Evolutionary conservation across 2,888 invertebrate species (phyloP).

Genomic region (Acanthacorydalis orientalis): DNA sequence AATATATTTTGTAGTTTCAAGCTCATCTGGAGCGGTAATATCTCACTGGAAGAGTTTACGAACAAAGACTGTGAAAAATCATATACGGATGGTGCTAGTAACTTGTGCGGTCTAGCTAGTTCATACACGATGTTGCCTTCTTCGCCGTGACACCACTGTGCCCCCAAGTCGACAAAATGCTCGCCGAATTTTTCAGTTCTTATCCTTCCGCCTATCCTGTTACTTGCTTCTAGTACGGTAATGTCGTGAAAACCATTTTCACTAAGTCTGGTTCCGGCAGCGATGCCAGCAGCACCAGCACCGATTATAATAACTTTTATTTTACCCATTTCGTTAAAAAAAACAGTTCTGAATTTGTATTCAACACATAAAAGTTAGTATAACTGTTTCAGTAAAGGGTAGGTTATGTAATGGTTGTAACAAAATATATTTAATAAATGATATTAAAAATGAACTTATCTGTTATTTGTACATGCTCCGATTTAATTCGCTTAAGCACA

Average conservation of each 20-base stretch:
- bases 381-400: too few species aligned
- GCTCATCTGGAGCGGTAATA: constrained; percentile 16
- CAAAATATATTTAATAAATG: too few species aligned
- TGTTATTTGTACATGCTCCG: too few species aligned
- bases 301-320: constrained; percentile 34
- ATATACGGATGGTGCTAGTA: constrained; percentile 14
- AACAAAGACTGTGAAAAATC: constrained; percentile 17
- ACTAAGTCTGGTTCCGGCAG: constrained; percentile 26
- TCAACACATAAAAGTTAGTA: too few species aligned
- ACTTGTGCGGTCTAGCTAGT: constrained; percentile 18
- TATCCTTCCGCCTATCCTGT: constrained; percentile 35
- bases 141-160: constrained; percentile 26
- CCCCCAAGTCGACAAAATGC: constrained; percentile 19
- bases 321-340: background rate
- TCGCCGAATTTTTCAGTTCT: constrained; percentile 14
- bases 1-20: constrained; percentile 15
- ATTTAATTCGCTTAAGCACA: too few species aligned
- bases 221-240: constrained; percentile 40
- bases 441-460: too few species aligned
- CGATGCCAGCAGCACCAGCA: constrained; percentile 38
- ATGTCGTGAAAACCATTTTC: constrained; percentile 26
- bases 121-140: constrained; percentile 21
- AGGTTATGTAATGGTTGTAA: too few species aligned
- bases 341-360: too few species aligned
- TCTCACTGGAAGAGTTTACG: constrained; percentile 17